These are phyloP conservation scores for Neodiprion fabricii DNA, from an alignment of 1,140 invertebrate species.

Conservation along the genomic window DNA sequence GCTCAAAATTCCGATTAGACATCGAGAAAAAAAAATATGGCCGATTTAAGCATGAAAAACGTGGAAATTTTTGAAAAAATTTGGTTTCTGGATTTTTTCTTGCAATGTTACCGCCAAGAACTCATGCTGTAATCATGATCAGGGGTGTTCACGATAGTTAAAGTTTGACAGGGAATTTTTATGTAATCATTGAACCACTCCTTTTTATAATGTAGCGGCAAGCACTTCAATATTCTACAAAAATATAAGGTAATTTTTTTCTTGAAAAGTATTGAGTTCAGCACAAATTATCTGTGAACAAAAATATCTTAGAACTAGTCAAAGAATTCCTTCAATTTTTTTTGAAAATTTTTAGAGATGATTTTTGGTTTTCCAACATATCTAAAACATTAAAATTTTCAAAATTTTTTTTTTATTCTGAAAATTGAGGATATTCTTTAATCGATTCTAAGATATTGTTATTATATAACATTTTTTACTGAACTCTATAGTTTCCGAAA, in stretches of 20 bases:
- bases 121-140: conserved; percentile 4
- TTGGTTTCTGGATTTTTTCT: not conserved
- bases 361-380: too few relatives aligned
- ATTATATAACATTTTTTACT: not conserved
- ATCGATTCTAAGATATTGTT: not conserved
- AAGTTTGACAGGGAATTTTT: not conserved
- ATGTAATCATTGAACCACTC: not conserved
- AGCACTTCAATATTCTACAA: not conserved
- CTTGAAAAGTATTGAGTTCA: conserved; percentile 14
- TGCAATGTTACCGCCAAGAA: conserved; percentile 7
- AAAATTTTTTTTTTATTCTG: not conserved
- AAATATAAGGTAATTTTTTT: not conserved
- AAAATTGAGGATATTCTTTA: not conserved
- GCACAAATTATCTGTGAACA: conserved; percentile 2
- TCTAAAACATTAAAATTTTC: not conserved
- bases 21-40: too few relatives aligned
- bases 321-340: conserved; percentile 19
- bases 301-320: conserved; percentile 14
- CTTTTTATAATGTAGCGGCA: not conserved
- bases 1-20: too few relatives aligned
- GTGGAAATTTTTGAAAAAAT: not conserved
- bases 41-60: too few relatives aligned
- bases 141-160: not conserved
- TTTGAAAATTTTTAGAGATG: not conserved
- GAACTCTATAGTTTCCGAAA: not conserved